Evolutionary conservation across 2,888 invertebrate species (phyloP), one percentile per base, ranked within the genome.

Genomic region (Steinernema hermaphroditum): DNA sequence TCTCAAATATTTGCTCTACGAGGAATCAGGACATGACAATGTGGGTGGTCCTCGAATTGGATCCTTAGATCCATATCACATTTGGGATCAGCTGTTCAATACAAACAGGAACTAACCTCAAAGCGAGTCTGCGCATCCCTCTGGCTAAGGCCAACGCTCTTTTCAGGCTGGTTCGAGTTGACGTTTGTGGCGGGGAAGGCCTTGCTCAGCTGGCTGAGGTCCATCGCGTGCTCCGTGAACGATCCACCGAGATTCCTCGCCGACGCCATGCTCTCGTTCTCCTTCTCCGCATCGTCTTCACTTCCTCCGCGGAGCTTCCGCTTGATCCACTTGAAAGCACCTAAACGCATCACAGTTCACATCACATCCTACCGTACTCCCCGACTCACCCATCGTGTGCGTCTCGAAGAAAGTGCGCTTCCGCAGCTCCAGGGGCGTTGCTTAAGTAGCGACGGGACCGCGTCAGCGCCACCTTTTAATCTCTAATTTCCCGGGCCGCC

Each of bases 191-290:
- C 49, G 9, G 76, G 76, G 70, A 78, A 82, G 22, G 76, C 50
- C 49, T 78, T 76, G n/a, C 72, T 70, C 43, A 83, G 73, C 43
- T 81, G 78, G 29, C 68, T 72, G 41, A 80, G 54, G 50, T 75
- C 74, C 80, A 82, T 68, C 12, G 70, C 71, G 68, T 83, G 83
- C 74, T 83, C 83, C 14, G 75, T 76, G 69, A 80, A 80, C 2
- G 79, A 34, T 9, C 34, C 41, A n/a, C 68, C 41, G 16, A 68
- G 68, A 41, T 68, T 41, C 41, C 68, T 34, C 8, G 34, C 34
- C 6, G 68, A 8, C 6, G 2, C 68, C 34, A 22, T 16, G 19
- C 37, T 34, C n/a, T 34, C 68, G 12, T 2, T 37, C 32, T 68
- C n/a, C 34, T 16, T 37, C 32, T 16, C 37, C 19, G n/a, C n/a